Conservation (phyloP, 1,140 invertebrate genomes). For the Himalopsyche phryganea region DNA sequence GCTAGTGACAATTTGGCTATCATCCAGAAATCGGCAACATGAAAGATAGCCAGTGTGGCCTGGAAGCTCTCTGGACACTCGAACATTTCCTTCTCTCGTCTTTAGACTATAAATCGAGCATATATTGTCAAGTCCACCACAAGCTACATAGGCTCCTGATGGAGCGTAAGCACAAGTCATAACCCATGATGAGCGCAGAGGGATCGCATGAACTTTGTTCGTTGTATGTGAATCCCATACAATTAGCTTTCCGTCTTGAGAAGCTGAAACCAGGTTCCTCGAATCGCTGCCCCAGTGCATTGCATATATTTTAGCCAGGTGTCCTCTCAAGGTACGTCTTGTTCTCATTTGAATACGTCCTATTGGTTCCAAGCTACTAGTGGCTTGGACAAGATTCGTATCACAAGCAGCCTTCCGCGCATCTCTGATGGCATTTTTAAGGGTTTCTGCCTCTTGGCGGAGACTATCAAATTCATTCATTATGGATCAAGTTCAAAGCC, state of each 20-base stretch:
- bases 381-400: slow-evolving; percentile 83
- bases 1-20: slow-evolving; percentile 71
- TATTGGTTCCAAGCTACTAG: slow-evolving; percentile 82
- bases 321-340: slow-evolving; percentile 84
- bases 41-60: slow-evolving; percentile 93
- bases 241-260: slow-evolving; percentile 88
- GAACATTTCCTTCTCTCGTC: slow-evolving; percentile 90
- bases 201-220: slow-evolving; percentile 93
- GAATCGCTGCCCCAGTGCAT: slow-evolving; percentile 96
- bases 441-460: slow-evolving; percentile 93
- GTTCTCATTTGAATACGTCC: slow-evolving; percentile 95
- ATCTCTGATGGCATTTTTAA: slow-evolving; percentile 97
- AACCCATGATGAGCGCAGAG: slow-evolving; percentile 90
- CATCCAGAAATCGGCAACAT: slow-evolving; percentile 92
- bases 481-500: slow-evolving; percentile 30
- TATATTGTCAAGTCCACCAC: slow-evolving; percentile 93
- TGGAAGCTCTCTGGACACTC: slow-evolving; percentile 86
- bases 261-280: slow-evolving; percentile 89
- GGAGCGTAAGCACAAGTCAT: slow-evolving; percentile 97
- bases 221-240: slow-evolving; percentile 95
- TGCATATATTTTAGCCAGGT: slow-evolving; percentile 94
- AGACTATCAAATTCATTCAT: slow-evolving; percentile 96
- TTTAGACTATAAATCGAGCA: slow-evolving; percentile 94
- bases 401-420: slow-evolving; percentile 90
- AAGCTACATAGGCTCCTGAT: slow-evolving; percentile 89